These are phyloP conservation scores for Pseudomyrmex dendroicus DNA, from an alignment of 1,140 invertebrate species.

Conservation along the genomic window DNA sequence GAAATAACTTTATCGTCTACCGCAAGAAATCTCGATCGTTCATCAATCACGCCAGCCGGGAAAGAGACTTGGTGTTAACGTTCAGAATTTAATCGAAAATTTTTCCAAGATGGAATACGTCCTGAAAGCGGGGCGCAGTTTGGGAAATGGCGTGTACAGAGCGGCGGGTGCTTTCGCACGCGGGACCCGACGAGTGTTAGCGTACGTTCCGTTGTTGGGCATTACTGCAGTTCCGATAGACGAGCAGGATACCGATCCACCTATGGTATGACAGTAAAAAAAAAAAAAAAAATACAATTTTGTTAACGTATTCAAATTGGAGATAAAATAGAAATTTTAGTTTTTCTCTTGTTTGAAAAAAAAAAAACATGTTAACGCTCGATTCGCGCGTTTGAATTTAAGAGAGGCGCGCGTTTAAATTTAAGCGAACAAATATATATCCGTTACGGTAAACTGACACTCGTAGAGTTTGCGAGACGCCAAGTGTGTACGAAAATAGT, in stretches of 20 bases:
- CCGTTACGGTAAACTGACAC: constrained; percentile 65
- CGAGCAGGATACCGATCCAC: background rate
- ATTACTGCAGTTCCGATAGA: constrained; percentile 55
- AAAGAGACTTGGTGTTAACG: background rate
- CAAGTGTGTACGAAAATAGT: constrained; percentile 57
- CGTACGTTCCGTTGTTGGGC: constrained; percentile 80
- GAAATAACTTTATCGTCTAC: too few species aligned
- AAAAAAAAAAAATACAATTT: background rate
- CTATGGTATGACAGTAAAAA: constrained; percentile 41
- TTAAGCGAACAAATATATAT: constrained; percentile 5
- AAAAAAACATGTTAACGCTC: background rate
- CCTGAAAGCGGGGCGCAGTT: constrained; percentile 79
- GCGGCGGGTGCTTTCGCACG: constrained; percentile 79
- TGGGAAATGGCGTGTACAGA: constrained; percentile 79
- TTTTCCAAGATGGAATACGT: constrained; percentile 80
- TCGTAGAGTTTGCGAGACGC: background rate
- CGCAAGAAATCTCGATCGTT: background rate
- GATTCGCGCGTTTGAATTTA: background rate
- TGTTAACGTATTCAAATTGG: background rate
- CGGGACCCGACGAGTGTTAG: constrained; percentile 79
- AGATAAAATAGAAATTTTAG: background rate
- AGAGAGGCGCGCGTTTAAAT: background rate
- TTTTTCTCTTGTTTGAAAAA: background rate
- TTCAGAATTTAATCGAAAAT: constrained; percentile 2
- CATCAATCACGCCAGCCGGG: background rate